A percentile compares a stretch with the other conserved stretches of the same genome.
These are phyloP conservation scores for Apomyelois bistriatella DNA, from an alignment of 2,888 invertebrate species.

Conservation along the genomic window DNA sequence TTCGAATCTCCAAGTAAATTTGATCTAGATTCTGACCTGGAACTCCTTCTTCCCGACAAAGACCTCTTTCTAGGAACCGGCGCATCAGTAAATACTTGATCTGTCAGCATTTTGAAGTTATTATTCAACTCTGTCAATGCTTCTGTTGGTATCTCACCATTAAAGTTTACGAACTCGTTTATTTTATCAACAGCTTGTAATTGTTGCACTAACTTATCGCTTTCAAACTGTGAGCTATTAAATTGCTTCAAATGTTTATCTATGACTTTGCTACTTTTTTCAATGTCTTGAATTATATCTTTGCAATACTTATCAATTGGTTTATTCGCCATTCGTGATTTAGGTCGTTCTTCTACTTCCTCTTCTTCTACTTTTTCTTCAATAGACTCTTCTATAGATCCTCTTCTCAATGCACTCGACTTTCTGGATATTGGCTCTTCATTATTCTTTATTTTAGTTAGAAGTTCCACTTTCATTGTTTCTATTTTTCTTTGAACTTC, in stretches of 20 bases:
- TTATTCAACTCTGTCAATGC: constrained; percentile 61
- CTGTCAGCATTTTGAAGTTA: constrained; percentile 62
- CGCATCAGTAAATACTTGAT: constrained; percentile 49
- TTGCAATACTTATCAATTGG: constrained; percentile 67
- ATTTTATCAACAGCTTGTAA: constrained; percentile 74
- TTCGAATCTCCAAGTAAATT: constrained; percentile 57
- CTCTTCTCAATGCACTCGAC: constrained; percentile 49
- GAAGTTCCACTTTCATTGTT: constrained; percentile 55
- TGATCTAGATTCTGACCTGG: constrained; percentile 37
- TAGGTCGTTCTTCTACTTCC: constrained; percentile 50
- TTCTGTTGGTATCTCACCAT: constrained; percentile 50
- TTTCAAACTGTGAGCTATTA: constrained; percentile 62
- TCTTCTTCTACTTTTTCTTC: constrained; percentile 50
- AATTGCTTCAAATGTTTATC: constrained; percentile 75
- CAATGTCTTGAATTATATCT: constrained; percentile 67
- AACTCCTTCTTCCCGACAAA: constrained; percentile 46
- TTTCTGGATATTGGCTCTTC: constrained; percentile 52
- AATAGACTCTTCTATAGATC: constrained; percentile 59
- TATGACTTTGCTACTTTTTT: constrained; percentile 67
- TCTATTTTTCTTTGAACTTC: constrained; percentile 64
- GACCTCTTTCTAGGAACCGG: constrained; percentile 51
- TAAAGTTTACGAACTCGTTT: constrained; percentile 63
- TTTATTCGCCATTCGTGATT: constrained; percentile 51
- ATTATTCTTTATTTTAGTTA: constrained; percentile 61
- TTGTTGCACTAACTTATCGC: constrained; percentile 69